Base-by-base conservation (phyloP, 2,797 vertebrate genomes). In the Sitta carolinensis region DNA sequence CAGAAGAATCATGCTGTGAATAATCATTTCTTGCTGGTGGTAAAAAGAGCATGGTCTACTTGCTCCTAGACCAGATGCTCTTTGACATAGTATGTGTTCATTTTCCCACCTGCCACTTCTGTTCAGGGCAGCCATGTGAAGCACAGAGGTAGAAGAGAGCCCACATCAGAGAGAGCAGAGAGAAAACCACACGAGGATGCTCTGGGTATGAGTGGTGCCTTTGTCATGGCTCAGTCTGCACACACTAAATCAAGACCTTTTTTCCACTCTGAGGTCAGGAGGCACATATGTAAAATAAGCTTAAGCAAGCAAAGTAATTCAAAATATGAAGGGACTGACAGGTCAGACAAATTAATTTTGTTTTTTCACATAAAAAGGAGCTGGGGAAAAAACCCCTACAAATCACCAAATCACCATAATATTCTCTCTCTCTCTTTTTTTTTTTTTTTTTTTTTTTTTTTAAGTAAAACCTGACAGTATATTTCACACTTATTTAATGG, bases 21-120 rank as follows among this genome's bases (percentile, higher is more conserved):
- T 93, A 96, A 90, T 88, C 47, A 34, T 67, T 89, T 91, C 94
- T 94, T 79, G 77, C 88, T 85, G 87, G 84, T 84, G 55, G 79
- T 67, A 79, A 85, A 87, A 90, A 91, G 82, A 89, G 58, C 62
- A 43, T 22, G 34, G 52, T 90, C 87, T 82, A 4, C 77, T 93
- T 7, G 4, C 54, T 92, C 63, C 79, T 36, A n/a, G 82, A 70
- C 57, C 89, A 86, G 91, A 69, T 66, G 77, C 42, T 80, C 87
- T 95, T 78, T 87, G 89, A 92, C 91, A 93, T 52, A 67, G 14
- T 62, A 25, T 10, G 40, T 79, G 81, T 80, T 96, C 88, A 57
- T 82, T 89, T 91, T 82, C 87, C 88, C 90, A 87, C 94, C 81
- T 96, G 95, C 86, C 93, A 87, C 64, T 93, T 94, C 81, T 82